Percentiles rank a stretch among this genome's conserved stretches.
phyloP scores from a whole-genome alignment of 1,140 invertebrate species.

The Luehdorfia chinensis region DNA sequence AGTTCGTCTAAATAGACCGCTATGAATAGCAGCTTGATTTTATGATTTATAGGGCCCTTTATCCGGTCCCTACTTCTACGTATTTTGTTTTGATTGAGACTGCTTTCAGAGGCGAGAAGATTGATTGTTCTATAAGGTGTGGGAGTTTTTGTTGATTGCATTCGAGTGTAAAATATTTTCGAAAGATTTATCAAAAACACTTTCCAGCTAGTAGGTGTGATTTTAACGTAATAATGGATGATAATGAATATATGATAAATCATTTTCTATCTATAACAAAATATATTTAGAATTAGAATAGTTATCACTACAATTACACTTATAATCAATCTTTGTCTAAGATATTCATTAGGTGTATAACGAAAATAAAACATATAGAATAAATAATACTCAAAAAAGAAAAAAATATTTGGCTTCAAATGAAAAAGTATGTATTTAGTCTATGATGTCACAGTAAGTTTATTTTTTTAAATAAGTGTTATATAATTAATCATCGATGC shows the following conservation, averaged over 20 bases:
- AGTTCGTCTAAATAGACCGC: conserved; percentile 55
- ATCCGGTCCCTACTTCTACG: conserved; percentile 59
- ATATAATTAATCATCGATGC: too few species aligned
- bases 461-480: conserved; percentile 16
- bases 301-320: too few species aligned
- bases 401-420: too few species aligned
- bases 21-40: conserved; percentile 69
- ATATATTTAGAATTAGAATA: too few species aligned
- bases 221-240: conserved; percentile 8
- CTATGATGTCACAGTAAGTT: too few species aligned
- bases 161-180: conserved; percentile 61
- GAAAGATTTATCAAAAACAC: not conserved
- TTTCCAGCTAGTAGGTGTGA: not conserved
- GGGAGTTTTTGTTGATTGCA: conserved; percentile 64
- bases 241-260: conserved; percentile 10
- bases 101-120: conserved; percentile 66
- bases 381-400: too few species aligned
- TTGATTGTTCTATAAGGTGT: conserved; percentile 71
- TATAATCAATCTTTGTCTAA: too few species aligned
- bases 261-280: not conserved
- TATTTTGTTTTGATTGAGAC: conserved; percentile 74
- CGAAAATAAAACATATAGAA: not conserved
- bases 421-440: too few species aligned
- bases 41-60: conserved; percentile 74
- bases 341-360: too few species aligned